Evolutionary conservation across 2,113 vertebrate genomes (phyloP).

Genomic region (Bagarius yarrelli): DNA sequence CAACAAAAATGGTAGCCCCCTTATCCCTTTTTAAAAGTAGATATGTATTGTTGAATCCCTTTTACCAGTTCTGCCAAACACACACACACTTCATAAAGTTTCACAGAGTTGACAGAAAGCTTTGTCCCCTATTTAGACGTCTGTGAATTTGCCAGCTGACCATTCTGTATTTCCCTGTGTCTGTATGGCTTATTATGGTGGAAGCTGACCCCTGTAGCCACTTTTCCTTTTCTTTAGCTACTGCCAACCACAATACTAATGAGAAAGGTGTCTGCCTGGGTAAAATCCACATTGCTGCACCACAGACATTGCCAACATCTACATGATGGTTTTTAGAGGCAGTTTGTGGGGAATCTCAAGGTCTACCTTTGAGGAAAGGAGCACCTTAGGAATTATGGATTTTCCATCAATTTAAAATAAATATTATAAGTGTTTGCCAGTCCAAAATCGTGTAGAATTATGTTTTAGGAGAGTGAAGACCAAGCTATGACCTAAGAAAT

Average conservation of each 20-base stretch:
- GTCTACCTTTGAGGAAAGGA: slow-evolving; percentile 51
- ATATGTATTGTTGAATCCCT: slow-evolving; percentile 43
- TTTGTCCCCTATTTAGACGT: background rate
- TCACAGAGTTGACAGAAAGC: slow-evolving; percentile 26
- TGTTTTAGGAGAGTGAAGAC: slow-evolving; percentile 44
- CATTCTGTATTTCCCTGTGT: background rate
- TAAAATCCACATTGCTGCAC: slow-evolving; percentile 51
- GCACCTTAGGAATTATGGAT: slow-evolving; percentile 50
- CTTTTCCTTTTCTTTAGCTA: slow-evolving; percentile 67
- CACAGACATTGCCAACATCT: slow-evolving; percentile 60
- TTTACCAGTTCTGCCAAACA: slow-evolving; percentile 23
- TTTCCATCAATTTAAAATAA: slow-evolving; percentile 49
- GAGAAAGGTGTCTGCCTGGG: slow-evolving; percentile 45
- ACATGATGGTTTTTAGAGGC: slow-evolving; percentile 53
- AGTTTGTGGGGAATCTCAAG: slow-evolving; percentile 46
- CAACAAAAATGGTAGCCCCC: background rate
- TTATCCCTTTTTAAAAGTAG: background rate
- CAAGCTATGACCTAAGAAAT: background rate
- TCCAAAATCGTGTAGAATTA: slow-evolving; percentile 36
- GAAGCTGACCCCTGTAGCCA: slow-evolving; percentile 57
- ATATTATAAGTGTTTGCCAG: slow-evolving; percentile 25
- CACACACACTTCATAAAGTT: slow-evolving; percentile 48
- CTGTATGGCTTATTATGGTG: slow-evolving; percentile 1
- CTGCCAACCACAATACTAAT: slow-evolving; percentile 63
- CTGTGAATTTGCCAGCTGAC: background rate